These are phyloP conservation scores for Pseudorasbora parva DNA, from an alignment of 2,113 vertebrate genomes.

Conservation along the genomic window DNA sequence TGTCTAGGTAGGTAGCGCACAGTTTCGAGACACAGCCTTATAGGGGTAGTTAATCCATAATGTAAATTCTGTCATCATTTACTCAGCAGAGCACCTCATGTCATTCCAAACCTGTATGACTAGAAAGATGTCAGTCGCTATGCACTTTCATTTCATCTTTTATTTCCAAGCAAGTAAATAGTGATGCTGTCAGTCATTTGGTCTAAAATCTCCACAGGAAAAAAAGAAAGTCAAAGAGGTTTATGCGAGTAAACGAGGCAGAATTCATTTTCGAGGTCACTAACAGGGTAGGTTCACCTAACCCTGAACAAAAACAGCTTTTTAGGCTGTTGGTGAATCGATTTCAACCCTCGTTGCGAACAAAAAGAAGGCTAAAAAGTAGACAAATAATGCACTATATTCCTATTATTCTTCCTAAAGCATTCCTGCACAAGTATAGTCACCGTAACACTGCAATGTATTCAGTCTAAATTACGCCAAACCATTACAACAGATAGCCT, in stretches of 20 bases:
- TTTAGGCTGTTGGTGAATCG: constrained; percentile 12
- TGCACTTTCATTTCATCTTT: constrained; percentile 1
- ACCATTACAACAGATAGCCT: neutral
- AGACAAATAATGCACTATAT: neutral
- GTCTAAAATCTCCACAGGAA: neutral
- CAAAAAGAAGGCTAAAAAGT: neutral
- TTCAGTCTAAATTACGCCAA: constrained; percentile 31
- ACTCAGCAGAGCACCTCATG: neutral
- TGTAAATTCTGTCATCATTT: neutral
- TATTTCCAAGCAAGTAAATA: neutral
- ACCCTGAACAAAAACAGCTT: constrained; percentile 3
- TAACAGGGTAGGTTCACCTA: too few relatives aligned
- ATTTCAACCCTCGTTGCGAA: neutral
- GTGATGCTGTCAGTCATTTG: neutral
- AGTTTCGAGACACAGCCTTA: neutral
- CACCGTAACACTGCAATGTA: constrained; percentile 67
- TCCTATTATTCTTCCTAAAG: neutral
- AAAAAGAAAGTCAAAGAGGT: neutral
- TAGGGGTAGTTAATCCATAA: neutral
- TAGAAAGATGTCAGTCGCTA: neutral
- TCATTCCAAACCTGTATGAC: neutral
- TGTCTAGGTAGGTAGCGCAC: neutral
- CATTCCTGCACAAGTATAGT: constrained; percentile 64
- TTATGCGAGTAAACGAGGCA: neutral
- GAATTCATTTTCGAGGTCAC: neutral